Conservation (phyloP, 2,113 vertebrate genomes). For the Progne subis region DNA sequence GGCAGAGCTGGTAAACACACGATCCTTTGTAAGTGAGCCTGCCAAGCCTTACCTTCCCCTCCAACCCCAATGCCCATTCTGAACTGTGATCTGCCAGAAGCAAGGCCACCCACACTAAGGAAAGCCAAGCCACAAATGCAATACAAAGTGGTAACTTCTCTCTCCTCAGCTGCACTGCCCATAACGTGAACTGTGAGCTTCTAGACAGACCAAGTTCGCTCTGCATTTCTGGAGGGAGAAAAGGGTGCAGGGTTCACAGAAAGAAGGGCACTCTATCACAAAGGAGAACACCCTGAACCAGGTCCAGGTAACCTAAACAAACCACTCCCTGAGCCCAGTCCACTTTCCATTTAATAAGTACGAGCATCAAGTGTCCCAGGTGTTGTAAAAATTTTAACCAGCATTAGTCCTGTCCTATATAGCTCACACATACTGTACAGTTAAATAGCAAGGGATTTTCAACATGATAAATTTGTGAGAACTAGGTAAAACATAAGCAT, state of each 20-base stretch:
- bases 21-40: background rate
- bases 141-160: background rate
- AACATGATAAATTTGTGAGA: background rate
- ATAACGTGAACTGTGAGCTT: background rate
- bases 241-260: accelerated
- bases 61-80: background rate
- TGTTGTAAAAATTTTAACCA: background rate
- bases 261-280: background rate
- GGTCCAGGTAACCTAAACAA: background rate
- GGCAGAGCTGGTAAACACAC: background rate
- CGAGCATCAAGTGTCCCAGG: background rate
- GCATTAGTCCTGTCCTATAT: background rate
- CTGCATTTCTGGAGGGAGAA: background rate
- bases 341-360: background rate
- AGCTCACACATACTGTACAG: background rate
- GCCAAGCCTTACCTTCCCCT: background rate
- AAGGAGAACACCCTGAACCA: background rate
- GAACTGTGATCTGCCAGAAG: background rate
- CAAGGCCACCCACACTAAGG: background rate
- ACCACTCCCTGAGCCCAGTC: background rate
- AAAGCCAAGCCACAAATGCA: background rate
- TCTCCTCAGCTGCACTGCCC: background rate
- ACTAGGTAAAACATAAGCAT: background rate
- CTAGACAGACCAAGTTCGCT: accelerated
- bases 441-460: background rate